These are phyloP conservation scores for Etia nguti DNA, from an alignment of 2,113 vertebrate genomes.

Conservation along the genomic window DNA sequence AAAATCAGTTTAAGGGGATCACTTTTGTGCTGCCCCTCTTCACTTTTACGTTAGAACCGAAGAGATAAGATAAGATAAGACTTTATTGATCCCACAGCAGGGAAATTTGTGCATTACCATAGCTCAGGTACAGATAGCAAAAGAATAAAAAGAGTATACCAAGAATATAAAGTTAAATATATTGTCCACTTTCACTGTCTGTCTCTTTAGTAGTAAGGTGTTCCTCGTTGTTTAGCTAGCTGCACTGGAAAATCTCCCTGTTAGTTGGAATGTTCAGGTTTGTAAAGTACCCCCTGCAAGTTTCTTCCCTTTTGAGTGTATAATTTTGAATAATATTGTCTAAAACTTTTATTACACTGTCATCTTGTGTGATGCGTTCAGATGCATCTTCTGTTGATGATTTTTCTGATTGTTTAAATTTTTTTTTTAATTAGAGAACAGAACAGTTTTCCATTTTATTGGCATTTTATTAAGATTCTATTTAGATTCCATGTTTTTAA, in stretches of 20 bases:
- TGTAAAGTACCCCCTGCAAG: background rate
- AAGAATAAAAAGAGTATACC: background rate
- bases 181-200: background rate
- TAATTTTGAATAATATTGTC: background rate
- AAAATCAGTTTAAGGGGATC: background rate
- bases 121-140: background rate
- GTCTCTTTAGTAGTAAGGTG: background rate
- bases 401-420: background rate
- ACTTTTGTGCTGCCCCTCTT: background rate
- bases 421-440: background rate
- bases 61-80: background rate
- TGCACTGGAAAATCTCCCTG: background rate
- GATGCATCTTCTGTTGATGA: background rate
- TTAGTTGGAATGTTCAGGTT: background rate
- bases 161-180: background rate
- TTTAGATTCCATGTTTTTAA: background rate
- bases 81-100: accelerated
- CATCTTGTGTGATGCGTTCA: background rate
- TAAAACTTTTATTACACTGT: background rate
- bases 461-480: background rate
- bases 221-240: background rate
- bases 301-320: background rate
- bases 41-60: background rate
- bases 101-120: accelerated
- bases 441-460: background rate